Evolutionary conservation across 2,797 vertebrate genomes (phyloP).

Genomic region (Paguma larvata): DNA sequence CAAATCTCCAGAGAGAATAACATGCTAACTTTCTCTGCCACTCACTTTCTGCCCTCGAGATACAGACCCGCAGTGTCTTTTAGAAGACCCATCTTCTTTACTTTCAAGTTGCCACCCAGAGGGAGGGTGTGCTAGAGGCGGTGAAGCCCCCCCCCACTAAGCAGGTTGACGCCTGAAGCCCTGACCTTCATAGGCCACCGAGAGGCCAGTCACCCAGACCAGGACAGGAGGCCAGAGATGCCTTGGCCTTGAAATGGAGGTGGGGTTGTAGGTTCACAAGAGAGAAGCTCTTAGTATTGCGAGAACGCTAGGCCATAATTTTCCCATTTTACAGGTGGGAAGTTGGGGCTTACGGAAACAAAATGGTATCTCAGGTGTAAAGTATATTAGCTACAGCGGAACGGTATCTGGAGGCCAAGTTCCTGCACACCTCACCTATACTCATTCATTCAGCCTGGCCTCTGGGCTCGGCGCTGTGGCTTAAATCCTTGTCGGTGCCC

Average conservation of each 20-base stretch:
- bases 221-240: neutral
- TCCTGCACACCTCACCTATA: neutral
- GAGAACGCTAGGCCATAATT: neutral
- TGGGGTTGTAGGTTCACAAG: neutral
- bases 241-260: neutral
- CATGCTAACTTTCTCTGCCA: neutral
- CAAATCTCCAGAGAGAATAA: neutral
- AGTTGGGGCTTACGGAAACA: neutral
- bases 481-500: neutral
- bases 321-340: neutral
- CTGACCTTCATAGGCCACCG: neutral
- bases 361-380: neutral
- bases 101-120: neutral
- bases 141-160: neutral
- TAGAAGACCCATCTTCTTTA: neutral
- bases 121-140: neutral
- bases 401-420: neutral
- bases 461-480: neutral
- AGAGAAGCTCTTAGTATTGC: neutral
- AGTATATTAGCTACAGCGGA: neutral
- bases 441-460: neutral
- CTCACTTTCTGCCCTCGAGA: neutral
- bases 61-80: neutral
- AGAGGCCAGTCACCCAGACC: neutral
- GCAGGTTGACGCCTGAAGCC: neutral